Base-by-base conservation (phyloP, 2,113 vertebrate species). In the Oryzias curvinotus region DNA sequence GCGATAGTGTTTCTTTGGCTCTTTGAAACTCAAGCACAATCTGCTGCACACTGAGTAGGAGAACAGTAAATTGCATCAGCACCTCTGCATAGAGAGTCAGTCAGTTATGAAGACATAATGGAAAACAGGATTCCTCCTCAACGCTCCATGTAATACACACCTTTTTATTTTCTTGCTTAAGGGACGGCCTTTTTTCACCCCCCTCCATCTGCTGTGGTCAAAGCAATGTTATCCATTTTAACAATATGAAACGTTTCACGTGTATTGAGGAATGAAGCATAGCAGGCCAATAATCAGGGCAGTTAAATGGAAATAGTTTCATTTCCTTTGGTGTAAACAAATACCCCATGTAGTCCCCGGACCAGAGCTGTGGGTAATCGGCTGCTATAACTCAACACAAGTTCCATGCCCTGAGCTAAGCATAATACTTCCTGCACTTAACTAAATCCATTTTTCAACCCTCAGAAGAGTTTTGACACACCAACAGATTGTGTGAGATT, bases 401-500 rank as follows among this genome's bases (percentile, higher is more conserved):
- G 85, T 79, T 84, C 84, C 85, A 86, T 65, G 82, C 85, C 87
- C 83, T 68, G 54, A 88, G 84, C 83, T 82, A 86, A 81, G 85
- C 83, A 79, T 79, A 86, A 87, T 89, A 90, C 88, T 87, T 89
- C 85, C 88, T 90, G 89, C 82, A 87, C 85, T 89, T 87, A 85
- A 89, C 81, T 66, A 76, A 89, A 87, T 88, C 73, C 68, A 87
- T 90, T 85, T 88, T 86, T 87, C 82, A 87, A 78, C 71, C 69
- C 78, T 85, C 74, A 70, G 52, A 76, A 81, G 70, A 77, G 45
- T 84, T 70, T 65, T 77, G 75, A 69, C 66, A 82, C 71, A 65
- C 64, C 52, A 53, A 59, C 73, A 50, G 64, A 16, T 67, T 66
- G 70, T 65, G 70, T 56, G 36, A 53, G 46, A 83, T 73, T 79